These are phyloP conservation scores for Agrenia bidenticulata DNA, from an alignment of 2,888 invertebrate genomes.

Conservation along the genomic window DNA sequence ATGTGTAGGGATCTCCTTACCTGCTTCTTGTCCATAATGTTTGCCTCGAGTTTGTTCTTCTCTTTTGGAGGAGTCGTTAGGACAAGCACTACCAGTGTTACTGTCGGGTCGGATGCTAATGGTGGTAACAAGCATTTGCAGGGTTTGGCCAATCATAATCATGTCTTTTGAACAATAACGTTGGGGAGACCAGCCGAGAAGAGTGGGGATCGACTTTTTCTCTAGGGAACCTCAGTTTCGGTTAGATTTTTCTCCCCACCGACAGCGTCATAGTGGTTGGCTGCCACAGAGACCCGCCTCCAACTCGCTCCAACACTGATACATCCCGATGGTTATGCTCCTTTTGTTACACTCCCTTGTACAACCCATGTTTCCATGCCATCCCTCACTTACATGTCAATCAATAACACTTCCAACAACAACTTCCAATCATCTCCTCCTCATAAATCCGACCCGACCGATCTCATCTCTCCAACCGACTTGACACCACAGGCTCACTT, in stretches of 20 bases:
- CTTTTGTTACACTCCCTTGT: slow-evolving; percentile 53
- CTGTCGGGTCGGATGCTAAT: slow-evolving; percentile 53
- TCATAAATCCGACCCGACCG: background rate
- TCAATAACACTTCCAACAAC: slow-evolving; percentile 43
- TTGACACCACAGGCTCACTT: slow-evolving; percentile 11
- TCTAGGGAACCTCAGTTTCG: slow-evolving; percentile 43
- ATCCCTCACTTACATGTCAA: slow-evolving; percentile 53
- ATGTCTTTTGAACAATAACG: slow-evolving; percentile 53
- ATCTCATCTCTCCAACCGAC: slow-evolving; percentile 1
- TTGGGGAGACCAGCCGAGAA: slow-evolving; percentile 34
- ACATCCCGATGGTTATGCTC: slow-evolving; percentile 52
- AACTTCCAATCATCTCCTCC: slow-evolving; percentile 8
- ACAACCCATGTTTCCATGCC: slow-evolving; percentile 51
- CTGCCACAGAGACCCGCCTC: slow-evolving; percentile 45
- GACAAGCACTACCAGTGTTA: slow-evolving; percentile 49
- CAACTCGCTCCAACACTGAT: slow-evolving; percentile 40
- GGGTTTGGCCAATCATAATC: slow-evolving; percentile 54
- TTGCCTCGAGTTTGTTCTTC: slow-evolving; percentile 27
- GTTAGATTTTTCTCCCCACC: slow-evolving; percentile 47
- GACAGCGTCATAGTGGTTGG: slow-evolving; percentile 51
- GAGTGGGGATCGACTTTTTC: slow-evolving; percentile 33
- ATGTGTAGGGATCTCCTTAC: slow-evolving; percentile 44
- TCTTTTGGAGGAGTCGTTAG: slow-evolving; percentile 39
- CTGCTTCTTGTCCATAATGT: slow-evolving; percentile 43
- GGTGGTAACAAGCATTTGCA: slow-evolving; percentile 53